Evolutionary conservation across 1,140 invertebrate genomes (phyloP).

Genomic region (Pomacea maculata): DNA sequence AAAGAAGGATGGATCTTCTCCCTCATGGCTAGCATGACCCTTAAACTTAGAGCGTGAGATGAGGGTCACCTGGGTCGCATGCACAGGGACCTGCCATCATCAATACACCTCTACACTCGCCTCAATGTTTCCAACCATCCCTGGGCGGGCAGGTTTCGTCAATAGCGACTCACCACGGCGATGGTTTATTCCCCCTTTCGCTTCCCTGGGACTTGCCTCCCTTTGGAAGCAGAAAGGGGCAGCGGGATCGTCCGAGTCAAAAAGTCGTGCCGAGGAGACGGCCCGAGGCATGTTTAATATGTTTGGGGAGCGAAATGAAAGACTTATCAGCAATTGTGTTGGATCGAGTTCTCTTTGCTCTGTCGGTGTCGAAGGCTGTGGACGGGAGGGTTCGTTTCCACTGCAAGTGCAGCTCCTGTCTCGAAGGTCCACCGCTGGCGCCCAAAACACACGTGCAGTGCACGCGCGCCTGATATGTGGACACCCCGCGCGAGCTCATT

Average conservation of each 20-base stretch:
- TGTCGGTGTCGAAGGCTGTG: neutral
- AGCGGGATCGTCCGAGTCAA: neutral
- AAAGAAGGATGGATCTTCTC: no score
- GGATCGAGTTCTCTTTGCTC: constrained; percentile 7
- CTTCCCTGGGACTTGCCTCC: neutral
- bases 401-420: neutral
- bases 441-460: neutral
- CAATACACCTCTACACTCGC: no score
- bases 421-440: neutral
- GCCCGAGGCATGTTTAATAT: constrained; percentile 2
- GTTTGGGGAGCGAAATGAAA: constrained; percentile 6
- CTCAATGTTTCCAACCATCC: no score
- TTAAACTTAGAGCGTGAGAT: no score
- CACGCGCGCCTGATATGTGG: neutral
- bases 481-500: constrained; percentile 4
- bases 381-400: neutral
- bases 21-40: no score
- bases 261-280: neutral
- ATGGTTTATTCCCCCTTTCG: no score
- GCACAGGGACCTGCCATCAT: no score
- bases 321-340: constrained; percentile 8
- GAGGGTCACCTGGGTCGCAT: no score
- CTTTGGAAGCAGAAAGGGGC: neutral
- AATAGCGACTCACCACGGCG: neutral
- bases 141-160: neutral